These are phyloP conservation scores for Tenthredo amoena DNA, from an alignment of 2,888 invertebrate species.

Conservation along the genomic window DNA sequence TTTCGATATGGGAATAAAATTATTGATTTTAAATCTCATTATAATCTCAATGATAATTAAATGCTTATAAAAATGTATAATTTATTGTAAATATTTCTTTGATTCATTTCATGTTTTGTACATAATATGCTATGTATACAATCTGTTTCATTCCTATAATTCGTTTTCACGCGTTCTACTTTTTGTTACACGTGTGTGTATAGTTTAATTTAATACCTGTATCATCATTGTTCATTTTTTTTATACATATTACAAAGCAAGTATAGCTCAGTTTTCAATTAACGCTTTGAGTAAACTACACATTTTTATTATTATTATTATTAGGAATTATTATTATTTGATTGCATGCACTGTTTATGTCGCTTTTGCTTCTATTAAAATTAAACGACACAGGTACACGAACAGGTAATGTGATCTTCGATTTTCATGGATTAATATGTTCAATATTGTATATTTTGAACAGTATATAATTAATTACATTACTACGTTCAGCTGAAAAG, in stretches of 20 bases:
- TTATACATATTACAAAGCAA: background rate
- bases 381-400: background rate
- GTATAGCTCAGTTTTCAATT: slow-evolving; percentile 40
- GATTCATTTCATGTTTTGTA: background rate
- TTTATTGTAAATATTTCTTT: background rate
- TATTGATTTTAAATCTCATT: background rate
- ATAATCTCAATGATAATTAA: background rate
- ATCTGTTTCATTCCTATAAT: background rate
- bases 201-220: background rate
- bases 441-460: background rate
- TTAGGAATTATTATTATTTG: background rate
- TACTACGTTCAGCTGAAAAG: background rate
- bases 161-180: background rate
- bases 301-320: background rate
- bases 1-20: background rate
- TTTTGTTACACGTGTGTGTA: background rate
- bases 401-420: background rate
- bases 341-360: slow-evolving; percentile 54
- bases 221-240: background rate
- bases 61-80: background rate
- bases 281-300: slow-evolving; percentile 24
- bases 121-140: background rate
- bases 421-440: background rate
- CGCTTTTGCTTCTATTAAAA: slow-evolving; percentile 43
- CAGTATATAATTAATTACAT: background rate